Evolutionary conservation across 2,113 vertebrate species (phyloP).

Genomic region (Rhabdornis inornatus): DNA sequence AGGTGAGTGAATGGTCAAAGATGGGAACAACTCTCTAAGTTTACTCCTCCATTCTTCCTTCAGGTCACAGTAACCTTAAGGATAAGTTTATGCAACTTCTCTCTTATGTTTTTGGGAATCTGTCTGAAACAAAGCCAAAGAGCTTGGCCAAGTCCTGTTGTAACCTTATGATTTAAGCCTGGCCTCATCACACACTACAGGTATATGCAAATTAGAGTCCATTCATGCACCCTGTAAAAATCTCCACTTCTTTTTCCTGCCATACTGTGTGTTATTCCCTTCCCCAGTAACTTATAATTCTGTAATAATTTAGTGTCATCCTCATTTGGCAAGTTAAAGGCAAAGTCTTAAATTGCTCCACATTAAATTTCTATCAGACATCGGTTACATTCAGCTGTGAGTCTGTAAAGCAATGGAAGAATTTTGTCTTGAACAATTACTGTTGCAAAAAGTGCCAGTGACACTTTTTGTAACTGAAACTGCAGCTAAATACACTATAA

Average conservation of each 20-base stretch:
- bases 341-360: background rate
- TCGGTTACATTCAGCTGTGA: background rate
- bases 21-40: background rate
- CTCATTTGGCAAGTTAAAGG: conserved; percentile 13
- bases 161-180: background rate
- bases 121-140: background rate
- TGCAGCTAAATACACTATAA: conserved; percentile 13
- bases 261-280: background rate
- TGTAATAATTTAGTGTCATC: background rate
- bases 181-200: background rate
- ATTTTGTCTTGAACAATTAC: background rate
- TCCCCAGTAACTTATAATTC: background rate
- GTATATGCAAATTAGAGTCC: background rate
- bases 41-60: background rate
- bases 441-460: background rate
- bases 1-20: background rate
- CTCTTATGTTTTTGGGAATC: background rate
- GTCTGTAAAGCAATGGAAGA: background rate
- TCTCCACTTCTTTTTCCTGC: background rate
- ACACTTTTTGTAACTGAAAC: conserved; percentile 2
- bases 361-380: background rate
- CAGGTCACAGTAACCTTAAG: background rate
- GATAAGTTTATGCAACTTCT: background rate
- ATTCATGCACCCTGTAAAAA: background rate
- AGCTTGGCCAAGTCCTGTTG: background rate